Percentiles rank a stretch among this genome's conserved stretches.
phyloP scores from a whole-genome alignment of 2,888 invertebrate species.

The Hyalella azteca region DNA sequence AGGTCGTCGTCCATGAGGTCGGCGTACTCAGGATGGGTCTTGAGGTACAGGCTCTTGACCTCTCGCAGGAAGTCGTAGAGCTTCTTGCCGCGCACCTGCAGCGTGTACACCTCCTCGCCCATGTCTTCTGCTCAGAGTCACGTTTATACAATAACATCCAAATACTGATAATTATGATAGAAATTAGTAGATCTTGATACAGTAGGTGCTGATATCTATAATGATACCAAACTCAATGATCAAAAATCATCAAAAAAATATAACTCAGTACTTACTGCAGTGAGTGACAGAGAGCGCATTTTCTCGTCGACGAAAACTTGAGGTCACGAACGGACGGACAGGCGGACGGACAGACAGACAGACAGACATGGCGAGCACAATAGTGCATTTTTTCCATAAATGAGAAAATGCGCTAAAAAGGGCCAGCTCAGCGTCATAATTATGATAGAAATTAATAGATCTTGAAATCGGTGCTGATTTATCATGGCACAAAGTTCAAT shows the following conservation, averaged over 20 bases:
- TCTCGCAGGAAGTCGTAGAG: slow-evolving; percentile 45
- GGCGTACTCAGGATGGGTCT: slow-evolving; percentile 46
- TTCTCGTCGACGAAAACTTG: no score
- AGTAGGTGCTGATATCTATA: no score
- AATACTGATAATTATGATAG: not conserved
- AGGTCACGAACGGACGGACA: no score
- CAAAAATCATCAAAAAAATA: not conserved
- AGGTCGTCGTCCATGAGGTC: slow-evolving; percentile 22
- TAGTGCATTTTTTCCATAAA: no score
- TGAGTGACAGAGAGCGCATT: no score
- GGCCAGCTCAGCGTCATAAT: not conserved
- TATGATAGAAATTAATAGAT: no score
- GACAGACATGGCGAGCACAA: no score
- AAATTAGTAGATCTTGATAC: no score
- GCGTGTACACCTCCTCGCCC: not conserved
- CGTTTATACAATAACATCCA: not conserved
- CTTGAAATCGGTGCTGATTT: not conserved
- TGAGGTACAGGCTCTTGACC: slow-evolving; percentile 39
- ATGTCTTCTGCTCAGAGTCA: not conserved
- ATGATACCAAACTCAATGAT: not conserved
- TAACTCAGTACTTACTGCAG: no score
- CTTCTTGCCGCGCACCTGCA: slow-evolving; percentile 40
- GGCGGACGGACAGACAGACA: no score
- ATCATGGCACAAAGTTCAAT: no score
- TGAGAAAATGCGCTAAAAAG: no score